Conservation (phyloP, 2,888 invertebrate species). For the Rhogogaster chlorosoma region DNA sequence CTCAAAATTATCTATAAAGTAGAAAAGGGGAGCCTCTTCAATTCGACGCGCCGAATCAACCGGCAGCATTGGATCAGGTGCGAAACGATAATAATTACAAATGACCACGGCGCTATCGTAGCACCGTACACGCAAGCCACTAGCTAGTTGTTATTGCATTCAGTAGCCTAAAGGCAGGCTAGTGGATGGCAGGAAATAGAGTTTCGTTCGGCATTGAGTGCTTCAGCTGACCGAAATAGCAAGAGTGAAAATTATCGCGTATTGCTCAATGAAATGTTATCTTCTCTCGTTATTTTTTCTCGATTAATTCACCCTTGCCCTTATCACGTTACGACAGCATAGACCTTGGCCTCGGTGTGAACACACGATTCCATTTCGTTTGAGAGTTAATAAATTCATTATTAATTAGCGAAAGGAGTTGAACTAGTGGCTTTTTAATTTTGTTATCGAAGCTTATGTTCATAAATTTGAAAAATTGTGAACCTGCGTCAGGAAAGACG, state of each 20-base stretch:
- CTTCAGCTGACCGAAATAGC: not conserved
- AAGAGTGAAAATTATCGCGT: not conserved
- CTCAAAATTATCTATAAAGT: no score
- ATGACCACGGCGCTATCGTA: slow-evolving; percentile 64
- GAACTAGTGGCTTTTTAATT: not conserved
- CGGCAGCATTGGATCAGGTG: slow-evolving; percentile 65
- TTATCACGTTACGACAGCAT: not conserved
- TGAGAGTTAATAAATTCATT: not conserved
- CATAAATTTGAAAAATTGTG: not conserved
- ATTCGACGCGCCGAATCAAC: slow-evolving; percentile 36
- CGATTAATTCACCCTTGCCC: not conserved
- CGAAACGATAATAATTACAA: slow-evolving; percentile 72
- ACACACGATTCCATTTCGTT: no score
- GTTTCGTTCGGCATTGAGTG: not conserved
- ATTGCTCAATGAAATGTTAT: no score
- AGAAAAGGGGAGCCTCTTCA: not conserved
- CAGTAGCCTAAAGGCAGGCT: slow-evolving; percentile 68
- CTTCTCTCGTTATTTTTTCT: not conserved
- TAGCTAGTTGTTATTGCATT: slow-evolving; percentile 48
- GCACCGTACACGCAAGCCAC: slow-evolving; percentile 61
- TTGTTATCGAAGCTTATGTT: not conserved
- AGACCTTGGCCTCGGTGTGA: not conserved
- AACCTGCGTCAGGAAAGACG: not conserved
- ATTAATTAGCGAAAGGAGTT: no score
- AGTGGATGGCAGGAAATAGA: slow-evolving; percentile 61